Base-by-base conservation (phyloP, 2,113 vertebrate species). In the Heterotilapia buettikoferi region DNA sequence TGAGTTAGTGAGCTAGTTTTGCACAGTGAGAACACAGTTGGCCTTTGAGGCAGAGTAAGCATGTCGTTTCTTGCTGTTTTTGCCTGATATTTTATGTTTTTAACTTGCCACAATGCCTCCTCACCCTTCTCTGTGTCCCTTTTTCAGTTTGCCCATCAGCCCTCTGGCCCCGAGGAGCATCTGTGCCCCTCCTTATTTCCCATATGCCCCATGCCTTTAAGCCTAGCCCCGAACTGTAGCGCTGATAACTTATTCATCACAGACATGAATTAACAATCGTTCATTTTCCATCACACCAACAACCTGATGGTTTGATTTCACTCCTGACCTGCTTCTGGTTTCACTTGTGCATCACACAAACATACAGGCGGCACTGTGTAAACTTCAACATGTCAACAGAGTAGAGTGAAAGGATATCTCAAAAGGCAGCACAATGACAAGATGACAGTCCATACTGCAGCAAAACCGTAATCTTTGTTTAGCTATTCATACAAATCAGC, bases 201-300 rank as follows among this genome's bases (percentile, higher is more conserved):
- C 95, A 94, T 95, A 96, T 96, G 95, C 87, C 93, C 89, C 40
- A 6, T 94, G 95, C 94, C 95, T 94, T 86, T 61, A 90, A 92
- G 93, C 90, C 84, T 90, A 86, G 87, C 92, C 92, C 86, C 83
- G 83, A 90, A 94, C 80, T 3, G 88, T 88, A 85, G 68, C 88
- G 66, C 63, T 59, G 78, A 95, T 96, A 87, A 95, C 88, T 95
- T 93, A 95, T 96, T 95, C 87, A 96, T 92, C 83, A 88, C 83
- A 81, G 6, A 79, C 92, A 95, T 95, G 89, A 95, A 96, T 95
- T 91, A 96, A 90, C 92, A 94, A 95, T 95, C 5, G 2, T 59
- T 84, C 68, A 82, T 91, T 95, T 95, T 94, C 95, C 94, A 91
- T 92, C 85, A 87, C 86, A 94, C 91, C 91, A 93, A 92, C 92